phyloP scores from a whole-genome alignment of 2,113 vertebrate genomes.

The Galemys pyrenaicus region DNA sequence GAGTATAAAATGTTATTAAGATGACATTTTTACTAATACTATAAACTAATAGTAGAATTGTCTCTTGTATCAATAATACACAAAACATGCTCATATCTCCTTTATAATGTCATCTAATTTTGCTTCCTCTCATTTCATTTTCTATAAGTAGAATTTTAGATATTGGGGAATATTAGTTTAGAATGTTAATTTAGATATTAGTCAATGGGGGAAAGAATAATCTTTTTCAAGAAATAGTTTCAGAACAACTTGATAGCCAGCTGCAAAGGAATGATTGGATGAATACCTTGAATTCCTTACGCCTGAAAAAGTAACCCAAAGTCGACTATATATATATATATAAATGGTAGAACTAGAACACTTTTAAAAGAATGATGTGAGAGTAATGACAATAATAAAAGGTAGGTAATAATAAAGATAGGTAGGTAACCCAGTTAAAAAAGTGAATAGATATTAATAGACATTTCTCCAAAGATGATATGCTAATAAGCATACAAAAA shows the following conservation, averaged over 20 bases:
- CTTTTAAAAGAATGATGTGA: neutral
- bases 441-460: neutral
- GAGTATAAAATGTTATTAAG: neutral
- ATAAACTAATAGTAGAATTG: neutral
- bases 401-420: slow-evolving; percentile 15
- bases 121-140: neutral
- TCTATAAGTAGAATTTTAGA: neutral
- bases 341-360: neutral
- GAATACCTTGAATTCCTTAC: too few species aligned
- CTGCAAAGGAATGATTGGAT: neutral
- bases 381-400: too few species aligned
- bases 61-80: neutral
- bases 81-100: neutral
- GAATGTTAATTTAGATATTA: too few species aligned
- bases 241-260: neutral
- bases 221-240: neutral
- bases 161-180: too few species aligned
- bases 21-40: neutral
- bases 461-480: neutral
- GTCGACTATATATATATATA: neutral
- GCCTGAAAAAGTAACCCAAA: neutral
- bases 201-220: neutral
- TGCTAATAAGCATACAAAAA: neutral
- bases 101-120: neutral
- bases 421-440: neutral